Evolutionary conservation across 2,113 vertebrate genomes (phyloP).

Genomic region (Acrocephalus kingi): DNA sequence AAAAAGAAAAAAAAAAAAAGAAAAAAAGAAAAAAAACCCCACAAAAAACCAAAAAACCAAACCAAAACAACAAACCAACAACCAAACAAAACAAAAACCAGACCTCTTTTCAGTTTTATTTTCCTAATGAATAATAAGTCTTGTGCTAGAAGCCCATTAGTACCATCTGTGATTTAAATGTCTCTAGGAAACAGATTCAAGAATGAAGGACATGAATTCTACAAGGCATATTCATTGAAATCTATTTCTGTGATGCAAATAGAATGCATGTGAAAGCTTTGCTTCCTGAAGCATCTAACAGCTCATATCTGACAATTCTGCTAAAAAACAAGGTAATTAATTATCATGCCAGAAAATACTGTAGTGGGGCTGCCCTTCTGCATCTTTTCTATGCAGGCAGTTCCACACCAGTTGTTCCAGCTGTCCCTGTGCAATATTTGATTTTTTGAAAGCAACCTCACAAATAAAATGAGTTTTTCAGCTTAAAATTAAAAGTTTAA

Average conservation of each 20-base stretch:
- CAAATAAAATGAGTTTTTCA: background rate
- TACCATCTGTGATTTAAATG: background rate
- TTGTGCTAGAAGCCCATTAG: background rate
- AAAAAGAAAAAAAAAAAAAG: no score
- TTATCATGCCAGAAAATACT: background rate
- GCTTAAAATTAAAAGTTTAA: background rate
- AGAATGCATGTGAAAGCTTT: background rate
- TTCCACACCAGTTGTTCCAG: background rate
- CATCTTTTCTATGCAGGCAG: background rate
- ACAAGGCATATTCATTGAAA: background rate
- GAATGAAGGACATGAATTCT: background rate
- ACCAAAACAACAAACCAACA: no score
- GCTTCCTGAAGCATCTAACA: background rate
- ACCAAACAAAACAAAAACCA: background rate
- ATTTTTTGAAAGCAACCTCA: background rate
- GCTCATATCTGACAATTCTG: slow-evolving; percentile 6
- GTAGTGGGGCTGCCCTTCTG: background rate
- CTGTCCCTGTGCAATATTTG: background rate
- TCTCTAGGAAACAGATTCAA: background rate
- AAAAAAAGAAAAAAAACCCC: no score
- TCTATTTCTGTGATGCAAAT: background rate
- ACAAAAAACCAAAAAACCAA: no score
- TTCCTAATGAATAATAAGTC: background rate
- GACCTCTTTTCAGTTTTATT: background rate
- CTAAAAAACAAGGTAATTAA: slow-evolving; percentile 20